Conservation (phyloP, 2,888 invertebrate species). For the Panzeria rudis region DNA sequence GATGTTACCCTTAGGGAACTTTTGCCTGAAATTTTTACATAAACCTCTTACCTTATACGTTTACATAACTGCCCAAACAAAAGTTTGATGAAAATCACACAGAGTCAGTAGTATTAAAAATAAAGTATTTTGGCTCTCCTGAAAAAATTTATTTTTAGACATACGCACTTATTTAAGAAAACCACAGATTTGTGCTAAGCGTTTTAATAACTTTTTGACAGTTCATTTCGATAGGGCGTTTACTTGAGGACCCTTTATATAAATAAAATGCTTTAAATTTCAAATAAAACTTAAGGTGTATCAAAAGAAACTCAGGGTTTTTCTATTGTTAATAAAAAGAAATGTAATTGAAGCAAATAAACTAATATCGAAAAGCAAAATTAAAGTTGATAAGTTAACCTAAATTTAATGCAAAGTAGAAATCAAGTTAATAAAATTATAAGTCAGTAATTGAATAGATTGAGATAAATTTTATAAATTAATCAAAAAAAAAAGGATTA, state of each 20-base stretch:
- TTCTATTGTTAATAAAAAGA: conserved; percentile 35
- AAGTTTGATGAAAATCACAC: too few species aligned
- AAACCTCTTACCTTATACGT: too few species aligned
- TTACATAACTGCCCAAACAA: too few species aligned
- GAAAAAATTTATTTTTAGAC: too few species aligned
- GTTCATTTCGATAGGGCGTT: background rate
- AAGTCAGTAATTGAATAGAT: conserved; percentile 5
- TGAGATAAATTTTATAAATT: background rate
- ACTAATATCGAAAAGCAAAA: conserved; percentile 19
- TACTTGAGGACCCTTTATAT: background rate
- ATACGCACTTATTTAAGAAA: too few species aligned
- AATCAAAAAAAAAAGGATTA: background rate
- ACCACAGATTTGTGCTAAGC: too few species aligned
- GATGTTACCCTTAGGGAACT: too few species aligned
- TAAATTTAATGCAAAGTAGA: background rate
- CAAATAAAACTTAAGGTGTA: conserved; percentile 34
- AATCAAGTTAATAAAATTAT: background rate
- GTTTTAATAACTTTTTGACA: too few species aligned
- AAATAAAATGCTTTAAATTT: conserved; percentile 21
- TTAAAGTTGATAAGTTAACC: conserved; percentile 2
- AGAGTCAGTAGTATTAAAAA: too few species aligned
- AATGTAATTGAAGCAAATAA: conserved; percentile 7
- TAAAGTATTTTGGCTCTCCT: too few species aligned
- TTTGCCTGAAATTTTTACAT: too few species aligned
- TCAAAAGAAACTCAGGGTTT: conserved; percentile 68